These are phyloP conservation scores for Cladorhizidae sp. DNA, from an alignment of 37 sponge, comb jelly and placozoan species.

Conservation along the genomic window DNA sequence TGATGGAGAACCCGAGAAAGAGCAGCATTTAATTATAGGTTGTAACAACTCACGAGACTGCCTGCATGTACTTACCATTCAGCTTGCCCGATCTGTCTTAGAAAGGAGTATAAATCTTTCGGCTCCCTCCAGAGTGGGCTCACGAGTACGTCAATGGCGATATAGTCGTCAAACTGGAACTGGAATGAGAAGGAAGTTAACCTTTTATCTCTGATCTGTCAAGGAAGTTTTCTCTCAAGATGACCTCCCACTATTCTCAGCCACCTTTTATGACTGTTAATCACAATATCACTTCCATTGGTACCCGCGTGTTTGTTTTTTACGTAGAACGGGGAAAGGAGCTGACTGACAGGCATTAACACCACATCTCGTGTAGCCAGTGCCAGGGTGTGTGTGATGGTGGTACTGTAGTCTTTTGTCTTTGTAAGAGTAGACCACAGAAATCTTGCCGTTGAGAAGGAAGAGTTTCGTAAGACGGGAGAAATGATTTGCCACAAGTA, in stretches of 20 bases:
- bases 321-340: no score
- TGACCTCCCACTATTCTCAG: constrained; percentile 2
- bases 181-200: not conserved
- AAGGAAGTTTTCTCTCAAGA: not conserved
- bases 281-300: not conserved
- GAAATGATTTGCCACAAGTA: no score
- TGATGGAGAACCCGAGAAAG: constrained; percentile 50
- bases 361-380: no score
- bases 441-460: no score
- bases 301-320: constrained; percentile 11
- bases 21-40: not conserved
- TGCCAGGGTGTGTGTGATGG: no score
- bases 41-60: not conserved
- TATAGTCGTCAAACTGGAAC: constrained; percentile 11
- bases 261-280: constrained; percentile 1
- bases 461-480: no score
- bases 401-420: no score
- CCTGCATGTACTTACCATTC: constrained; percentile 1
- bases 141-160: constrained; percentile 51
- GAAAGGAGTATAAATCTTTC: constrained; percentile 21
- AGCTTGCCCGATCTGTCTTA: not conserved
- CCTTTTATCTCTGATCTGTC: not conserved
- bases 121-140: constrained; percentile 50
- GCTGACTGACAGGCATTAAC: no score
- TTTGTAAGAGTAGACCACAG: no score